Evolutionary conservation across 2,797 vertebrate species (phyloP).

Genomic region (Silurus aristotelis): DNA sequence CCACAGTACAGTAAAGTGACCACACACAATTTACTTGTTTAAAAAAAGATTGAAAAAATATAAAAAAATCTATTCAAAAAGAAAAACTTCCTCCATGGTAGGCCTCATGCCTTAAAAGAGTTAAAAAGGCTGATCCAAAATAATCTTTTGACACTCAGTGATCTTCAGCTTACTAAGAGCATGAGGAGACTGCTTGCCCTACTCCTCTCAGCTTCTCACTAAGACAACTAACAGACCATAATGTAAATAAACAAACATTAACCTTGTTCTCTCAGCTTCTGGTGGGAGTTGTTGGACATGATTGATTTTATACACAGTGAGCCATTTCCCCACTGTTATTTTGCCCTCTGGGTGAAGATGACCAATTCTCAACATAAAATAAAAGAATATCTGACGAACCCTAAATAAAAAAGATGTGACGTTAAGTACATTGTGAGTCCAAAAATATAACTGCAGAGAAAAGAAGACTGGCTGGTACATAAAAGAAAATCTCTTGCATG

Average conservation of each 20-base stretch:
- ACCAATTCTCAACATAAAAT: background rate
- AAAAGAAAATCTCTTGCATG: background rate
- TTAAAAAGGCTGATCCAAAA: background rate
- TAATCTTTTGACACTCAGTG: background rate
- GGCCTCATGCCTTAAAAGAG: background rate
- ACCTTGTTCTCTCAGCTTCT: background rate
- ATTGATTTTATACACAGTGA: constrained; percentile 2
- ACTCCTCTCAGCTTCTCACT: background rate
- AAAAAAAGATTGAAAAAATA: background rate
- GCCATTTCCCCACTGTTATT: background rate
- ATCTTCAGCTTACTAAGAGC: background rate
- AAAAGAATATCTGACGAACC: background rate
- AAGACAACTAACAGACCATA: background rate
- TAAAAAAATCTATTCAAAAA: background rate
- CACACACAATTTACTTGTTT: background rate
- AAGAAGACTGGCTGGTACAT: background rate
- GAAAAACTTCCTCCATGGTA: background rate
- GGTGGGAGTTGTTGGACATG: background rate
- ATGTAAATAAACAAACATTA: constrained; percentile 1
- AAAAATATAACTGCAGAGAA: background rate
- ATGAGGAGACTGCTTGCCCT: background rate
- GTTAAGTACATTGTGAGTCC: background rate
- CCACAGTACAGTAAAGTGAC: background rate
- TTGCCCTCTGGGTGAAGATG: background rate
- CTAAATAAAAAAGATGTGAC: background rate